These are phyloP conservation scores for Standfussiana lucernea DNA, from an alignment of 2,888 invertebrate genomes.

Conservation along the genomic window DNA sequence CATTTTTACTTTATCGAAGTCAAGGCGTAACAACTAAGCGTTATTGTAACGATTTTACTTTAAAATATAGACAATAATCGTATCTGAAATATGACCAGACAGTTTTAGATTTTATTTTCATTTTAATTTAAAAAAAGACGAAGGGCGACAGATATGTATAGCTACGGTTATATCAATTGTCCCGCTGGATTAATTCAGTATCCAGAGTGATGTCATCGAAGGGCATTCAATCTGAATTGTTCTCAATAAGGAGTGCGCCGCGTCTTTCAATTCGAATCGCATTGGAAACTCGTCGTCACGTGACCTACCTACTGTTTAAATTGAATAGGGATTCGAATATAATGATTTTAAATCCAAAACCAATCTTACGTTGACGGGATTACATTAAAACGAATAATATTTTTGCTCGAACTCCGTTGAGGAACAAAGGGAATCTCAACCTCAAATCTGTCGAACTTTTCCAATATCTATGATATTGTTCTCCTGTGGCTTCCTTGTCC, in stretches of 20 bases:
- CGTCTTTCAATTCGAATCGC: conserved; percentile 58
- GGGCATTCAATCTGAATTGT: conserved; percentile 59
- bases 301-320: conserved; percentile 28
- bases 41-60: not conserved
- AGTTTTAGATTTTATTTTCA: not conserved
- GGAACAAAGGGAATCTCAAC: conserved; percentile 21
- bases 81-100: not conserved
- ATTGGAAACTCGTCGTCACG: conserved; percentile 41
- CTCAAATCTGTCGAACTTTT: conserved; percentile 31
- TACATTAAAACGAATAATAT: conserved; percentile 5
- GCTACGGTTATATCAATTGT: conserved; percentile 36
- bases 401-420: conserved; percentile 16
- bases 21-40: not conserved
- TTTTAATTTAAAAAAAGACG: not conserved
- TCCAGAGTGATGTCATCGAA: conserved; percentile 41
- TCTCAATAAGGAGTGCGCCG: conserved; percentile 54
- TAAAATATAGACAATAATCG: not conserved
- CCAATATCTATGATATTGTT: conserved; percentile 29
- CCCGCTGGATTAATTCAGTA: conserved; percentile 38
- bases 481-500: not conserved
- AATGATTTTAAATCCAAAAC: conserved; percentile 35
- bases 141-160: not conserved
- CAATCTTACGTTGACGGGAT: conserved; percentile 22
- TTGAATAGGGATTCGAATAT: conserved; percentile 54
- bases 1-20: not conserved